Conservation (phyloP, 2,797 vertebrate genomes). For the Coregonus ussuriensis region DNA sequence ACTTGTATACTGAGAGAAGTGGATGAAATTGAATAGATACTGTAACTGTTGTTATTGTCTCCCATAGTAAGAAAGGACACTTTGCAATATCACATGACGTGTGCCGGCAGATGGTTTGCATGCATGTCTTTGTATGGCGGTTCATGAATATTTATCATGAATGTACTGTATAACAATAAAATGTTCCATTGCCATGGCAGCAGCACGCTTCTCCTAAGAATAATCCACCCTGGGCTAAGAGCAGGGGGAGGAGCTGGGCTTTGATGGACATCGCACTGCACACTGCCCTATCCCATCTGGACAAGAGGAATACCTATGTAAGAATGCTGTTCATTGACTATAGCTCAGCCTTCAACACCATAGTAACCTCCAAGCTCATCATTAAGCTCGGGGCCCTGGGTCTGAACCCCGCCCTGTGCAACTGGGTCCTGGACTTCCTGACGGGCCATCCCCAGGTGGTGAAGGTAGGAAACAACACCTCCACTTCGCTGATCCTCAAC, state of each 20-base stretch:
- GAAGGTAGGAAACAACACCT: too few relatives aligned
- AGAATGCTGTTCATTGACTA: too few relatives aligned
- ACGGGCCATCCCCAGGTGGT: too few relatives aligned
- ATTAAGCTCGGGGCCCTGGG: too few relatives aligned
- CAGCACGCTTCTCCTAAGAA: constrained; percentile 33
- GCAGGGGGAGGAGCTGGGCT: constrained; percentile 30
- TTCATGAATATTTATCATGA: constrained; percentile 65
- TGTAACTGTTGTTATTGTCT: background rate
- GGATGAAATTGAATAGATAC: background rate
- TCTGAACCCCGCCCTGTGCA: too few relatives aligned
- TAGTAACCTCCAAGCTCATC: too few relatives aligned
- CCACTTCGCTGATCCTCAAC: too few relatives aligned
- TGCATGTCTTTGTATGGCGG: constrained; percentile 52
- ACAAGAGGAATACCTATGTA: too few relatives aligned
- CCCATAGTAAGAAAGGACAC: background rate
- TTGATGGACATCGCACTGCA: constrained; percentile 13
- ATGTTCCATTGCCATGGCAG: constrained; percentile 27
- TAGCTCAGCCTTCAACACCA: too few relatives aligned
- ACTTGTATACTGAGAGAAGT: background rate
- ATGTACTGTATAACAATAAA: background rate
- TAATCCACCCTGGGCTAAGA: constrained; percentile 30
- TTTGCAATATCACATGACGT: constrained; percentile 37
- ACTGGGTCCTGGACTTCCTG: too few relatives aligned
- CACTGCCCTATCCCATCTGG: too few relatives aligned
- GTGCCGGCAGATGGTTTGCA: constrained; percentile 60